phyloP scores from a whole-genome alignment of 2,113 vertebrate genomes.

The Thryonomys swinderianus region DNA sequence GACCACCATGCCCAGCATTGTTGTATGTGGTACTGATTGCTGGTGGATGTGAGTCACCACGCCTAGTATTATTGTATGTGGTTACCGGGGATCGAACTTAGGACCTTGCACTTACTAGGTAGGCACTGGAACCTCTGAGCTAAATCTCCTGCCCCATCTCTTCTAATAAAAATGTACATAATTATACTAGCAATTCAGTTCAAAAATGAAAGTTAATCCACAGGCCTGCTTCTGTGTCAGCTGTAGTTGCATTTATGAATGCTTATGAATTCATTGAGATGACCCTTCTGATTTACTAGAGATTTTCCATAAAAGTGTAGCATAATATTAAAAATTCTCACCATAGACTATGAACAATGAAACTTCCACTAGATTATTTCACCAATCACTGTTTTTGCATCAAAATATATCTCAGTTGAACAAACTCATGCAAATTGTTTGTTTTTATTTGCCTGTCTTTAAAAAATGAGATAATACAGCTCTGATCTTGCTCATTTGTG shows the following conservation, averaged over 20 bases:
- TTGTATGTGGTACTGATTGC: too few species aligned
- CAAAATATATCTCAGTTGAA: not conserved
- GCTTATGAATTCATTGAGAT: not conserved
- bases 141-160: too few species aligned
- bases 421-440: not conserved
- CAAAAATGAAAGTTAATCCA: not conserved
- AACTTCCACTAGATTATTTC: not conserved
- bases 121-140: too few species aligned
- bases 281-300: not conserved
- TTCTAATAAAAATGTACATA: not conserved
- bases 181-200: not conserved
- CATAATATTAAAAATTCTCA: not conserved
- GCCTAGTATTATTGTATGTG: too few species aligned
- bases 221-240: not conserved
- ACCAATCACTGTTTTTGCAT: not conserved
- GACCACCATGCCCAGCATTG: too few species aligned
- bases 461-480: not conserved
- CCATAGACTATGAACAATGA: not conserved
- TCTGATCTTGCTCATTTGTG: not conserved
- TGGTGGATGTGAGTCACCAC: too few species aligned
- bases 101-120: too few species aligned
- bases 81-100: too few species aligned
- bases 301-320: not conserved
- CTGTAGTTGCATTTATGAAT: not conserved
- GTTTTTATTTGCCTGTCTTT: not conserved